Evolutionary conservation across 2,888 invertebrate species (phyloP).

Genomic region (Oithona nana): DNA sequence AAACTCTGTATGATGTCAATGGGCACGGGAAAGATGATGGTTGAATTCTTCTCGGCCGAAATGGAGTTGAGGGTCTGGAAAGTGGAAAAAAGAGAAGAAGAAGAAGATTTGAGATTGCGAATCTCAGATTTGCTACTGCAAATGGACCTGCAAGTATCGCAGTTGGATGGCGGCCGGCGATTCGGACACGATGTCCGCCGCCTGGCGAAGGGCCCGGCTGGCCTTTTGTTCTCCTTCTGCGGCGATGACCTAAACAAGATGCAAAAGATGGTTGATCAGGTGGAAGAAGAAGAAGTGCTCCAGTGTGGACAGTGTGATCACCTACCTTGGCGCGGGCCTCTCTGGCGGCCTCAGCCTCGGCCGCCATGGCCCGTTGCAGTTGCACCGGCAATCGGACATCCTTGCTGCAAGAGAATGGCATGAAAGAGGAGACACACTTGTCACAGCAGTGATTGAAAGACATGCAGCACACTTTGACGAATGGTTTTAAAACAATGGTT

Average conservation of each 20-base stretch:
- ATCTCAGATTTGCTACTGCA: not conserved
- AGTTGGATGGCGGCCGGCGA: constrained; percentile 55
- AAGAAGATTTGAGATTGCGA: not conserved
- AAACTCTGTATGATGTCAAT: constrained; percentile 20
- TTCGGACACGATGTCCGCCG: constrained; percentile 83
- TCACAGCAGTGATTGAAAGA: too few species aligned
- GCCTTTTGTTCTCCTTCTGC: constrained; percentile 95
- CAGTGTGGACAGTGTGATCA: not conserved
- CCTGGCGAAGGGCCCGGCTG: constrained; percentile 78
- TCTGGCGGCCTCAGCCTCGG: constrained; percentile 79
- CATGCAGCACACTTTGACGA: too few species aligned
- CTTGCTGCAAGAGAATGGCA: constrained; percentile 50
- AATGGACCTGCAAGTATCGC: constrained; percentile 17
- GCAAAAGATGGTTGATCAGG: not conserved
- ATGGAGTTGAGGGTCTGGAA: constrained; percentile 21
- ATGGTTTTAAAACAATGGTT: too few species aligned
- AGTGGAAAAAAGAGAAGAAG: not conserved
- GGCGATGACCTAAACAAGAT: constrained; percentile 25
- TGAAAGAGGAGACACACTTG: too few species aligned
- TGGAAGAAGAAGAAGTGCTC: not conserved
- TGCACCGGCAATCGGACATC: constrained; percentile 80
- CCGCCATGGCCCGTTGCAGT: constrained; percentile 84
- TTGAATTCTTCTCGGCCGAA: constrained; percentile 22
- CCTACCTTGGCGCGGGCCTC: constrained; percentile 65
- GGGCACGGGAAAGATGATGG: constrained; percentile 21